Percentiles rank a stretch among this genome's conserved stretches.
Evolutionary conservation across 2,113 vertebrate genomes (phyloP).

Genomic region (Gavia stellata): DNA sequence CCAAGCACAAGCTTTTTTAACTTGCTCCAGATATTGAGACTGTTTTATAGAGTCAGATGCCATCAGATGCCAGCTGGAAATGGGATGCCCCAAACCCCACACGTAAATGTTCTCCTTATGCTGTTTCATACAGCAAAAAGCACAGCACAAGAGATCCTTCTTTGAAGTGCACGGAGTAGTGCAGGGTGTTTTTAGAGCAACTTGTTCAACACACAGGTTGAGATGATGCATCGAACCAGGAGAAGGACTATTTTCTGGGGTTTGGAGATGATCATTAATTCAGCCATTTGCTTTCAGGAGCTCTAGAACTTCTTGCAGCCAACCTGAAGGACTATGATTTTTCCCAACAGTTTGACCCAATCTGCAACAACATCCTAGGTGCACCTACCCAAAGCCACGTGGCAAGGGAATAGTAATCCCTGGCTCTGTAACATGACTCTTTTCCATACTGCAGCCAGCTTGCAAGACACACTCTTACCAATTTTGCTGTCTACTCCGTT

Average conservation of each 20-base stretch:
- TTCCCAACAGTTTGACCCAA: not conserved
- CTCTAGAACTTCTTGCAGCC: not conserved
- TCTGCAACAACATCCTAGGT: rapidly evolving
- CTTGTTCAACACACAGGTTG: not conserved
- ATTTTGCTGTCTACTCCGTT: not conserved
- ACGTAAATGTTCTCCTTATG: not conserved
- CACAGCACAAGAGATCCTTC: not conserved
- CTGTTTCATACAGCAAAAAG: not conserved
- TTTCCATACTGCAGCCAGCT: not conserved
- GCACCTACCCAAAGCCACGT: not conserved
- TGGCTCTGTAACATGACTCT: not conserved
- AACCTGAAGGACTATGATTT: not conserved
- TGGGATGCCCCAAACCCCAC: not conserved
- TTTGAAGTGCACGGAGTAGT: not conserved
- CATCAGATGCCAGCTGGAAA: not conserved
- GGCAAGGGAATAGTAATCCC: not conserved
- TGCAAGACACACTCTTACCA: not conserved
- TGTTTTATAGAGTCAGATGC: not conserved
- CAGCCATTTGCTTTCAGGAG: not conserved
- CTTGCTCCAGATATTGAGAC: not conserved
- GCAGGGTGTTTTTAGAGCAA: not conserved
- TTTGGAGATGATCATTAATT: not conserved
- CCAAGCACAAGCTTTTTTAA: not conserved
- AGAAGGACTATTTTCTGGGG: not conserved
- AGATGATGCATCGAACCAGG: not conserved